Base-by-base conservation (phyloP, 2,888 invertebrate species). In the Alentia gelatinosa region DNA sequence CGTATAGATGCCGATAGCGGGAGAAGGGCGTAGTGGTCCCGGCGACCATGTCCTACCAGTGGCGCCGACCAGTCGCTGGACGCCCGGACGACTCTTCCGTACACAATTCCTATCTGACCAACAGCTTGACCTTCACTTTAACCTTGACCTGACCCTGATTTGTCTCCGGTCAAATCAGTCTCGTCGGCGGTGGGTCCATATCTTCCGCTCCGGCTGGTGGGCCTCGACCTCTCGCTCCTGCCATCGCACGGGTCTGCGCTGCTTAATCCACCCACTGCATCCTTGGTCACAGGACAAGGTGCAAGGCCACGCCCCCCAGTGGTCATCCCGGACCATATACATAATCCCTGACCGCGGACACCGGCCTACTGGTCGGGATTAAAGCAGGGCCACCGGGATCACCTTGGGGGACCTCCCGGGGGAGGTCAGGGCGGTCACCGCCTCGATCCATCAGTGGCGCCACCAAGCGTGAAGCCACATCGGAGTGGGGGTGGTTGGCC, bases 131-230 rank as follows among this genome's bases (percentile, higher is more conserved):
- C 86, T 50, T 47, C 35, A 33, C 33, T 47, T 12, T 47, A 30
- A 86, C 42, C 86, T 50, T 86, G 86, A 86, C 86, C 86, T 30
- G 86, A 86, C 86, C 86, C 86, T 86, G 86, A 86, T 86, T 86
- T 86, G 86, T 86, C 86, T 86, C 47, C 3, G 19, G 42, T 47
- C n/a, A 33, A 86, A 86, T 86, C 86, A 86, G 86, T 1, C 15
- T 39, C 39, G n/a, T n/a, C n/a, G 37, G 35, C 37, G 79, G 37
- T 26, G 5, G 68, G 35, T 23, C 39, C 79, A 79, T 79, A 79
- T 79, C 79, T 79, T 79, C 79, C 79, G 23, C 37, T 35, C 79
- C 23, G 79, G 39, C 79, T 35, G 35, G n/a, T 35, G 7, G 79
- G 35, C 39, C 23, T 1, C 5, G 74, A 33, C 74, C 74, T 26